Conservation (phyloP, 2,888 invertebrate species). For the Drosophila subsilvestris region DNA sequence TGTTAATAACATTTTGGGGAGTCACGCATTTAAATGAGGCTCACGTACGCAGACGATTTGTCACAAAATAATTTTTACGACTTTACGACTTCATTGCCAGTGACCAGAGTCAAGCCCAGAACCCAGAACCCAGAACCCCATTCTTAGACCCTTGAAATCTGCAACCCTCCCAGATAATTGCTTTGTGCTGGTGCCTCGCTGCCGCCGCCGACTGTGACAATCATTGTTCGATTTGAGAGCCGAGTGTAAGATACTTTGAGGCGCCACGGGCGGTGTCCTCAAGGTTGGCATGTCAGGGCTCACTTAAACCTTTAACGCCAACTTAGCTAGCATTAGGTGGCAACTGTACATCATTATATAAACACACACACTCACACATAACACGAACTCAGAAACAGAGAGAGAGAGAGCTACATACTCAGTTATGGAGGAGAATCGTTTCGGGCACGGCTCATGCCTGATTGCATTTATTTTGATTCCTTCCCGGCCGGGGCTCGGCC, state of each 20-base stretch:
- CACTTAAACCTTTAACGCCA: constrained; percentile 42
- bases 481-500: constrained; percentile 36
- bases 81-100: constrained; percentile 79
- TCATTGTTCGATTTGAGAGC: constrained; percentile 60
- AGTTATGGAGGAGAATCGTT: constrained; percentile 21
- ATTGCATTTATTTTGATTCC: constrained; percentile 55
- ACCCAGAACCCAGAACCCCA: constrained; percentile 4
- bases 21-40: constrained; percentile 80
- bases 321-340: constrained; percentile 44
- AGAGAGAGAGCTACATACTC: not conserved
- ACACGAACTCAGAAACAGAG: not conserved
- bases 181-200: constrained; percentile 17
- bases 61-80: constrained; percentile 84
- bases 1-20: constrained; percentile 76
- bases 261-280: constrained; percentile 37
- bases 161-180: constrained; percentile 55
- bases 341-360: constrained; percentile 49
- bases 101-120: constrained; percentile 51
- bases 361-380: not conserved
- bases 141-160: constrained; percentile 1
- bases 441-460: constrained; percentile 51
- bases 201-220: constrained; percentile 64
- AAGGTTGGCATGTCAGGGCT: constrained; percentile 40
- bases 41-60: constrained; percentile 84
- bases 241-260: constrained; percentile 48